These are phyloP conservation scores for Lissocephala sabroskyi DNA, from an alignment of 2,888 invertebrate species.

Conservation along the genomic window DNA sequence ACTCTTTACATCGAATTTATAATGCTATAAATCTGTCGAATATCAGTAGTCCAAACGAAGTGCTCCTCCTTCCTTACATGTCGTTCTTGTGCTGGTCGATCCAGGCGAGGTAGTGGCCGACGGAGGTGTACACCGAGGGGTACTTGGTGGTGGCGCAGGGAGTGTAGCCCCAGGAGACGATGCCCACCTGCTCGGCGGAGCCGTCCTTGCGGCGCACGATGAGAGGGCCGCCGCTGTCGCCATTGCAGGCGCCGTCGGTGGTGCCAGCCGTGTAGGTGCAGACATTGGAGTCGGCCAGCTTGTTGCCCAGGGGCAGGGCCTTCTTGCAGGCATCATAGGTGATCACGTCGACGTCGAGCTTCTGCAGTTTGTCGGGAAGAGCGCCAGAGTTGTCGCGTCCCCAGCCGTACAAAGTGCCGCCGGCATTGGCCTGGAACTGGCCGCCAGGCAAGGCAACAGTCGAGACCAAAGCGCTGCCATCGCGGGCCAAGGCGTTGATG, in stretches of 20 bases:
- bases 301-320: slow-evolving; percentile 36
- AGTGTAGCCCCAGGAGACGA: slow-evolving; percentile 74
- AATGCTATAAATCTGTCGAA: no score
- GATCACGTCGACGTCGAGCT: slow-evolving; percentile 48
- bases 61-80: neutral
- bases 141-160: slow-evolving; percentile 69
- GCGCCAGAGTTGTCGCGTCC: slow-evolving; percentile 52
- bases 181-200: slow-evolving; percentile 62
- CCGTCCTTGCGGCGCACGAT: slow-evolving; percentile 21
- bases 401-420: slow-evolving; percentile 61
- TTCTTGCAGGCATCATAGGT: slow-evolving; percentile 32
- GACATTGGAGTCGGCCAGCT: slow-evolving; percentile 43
- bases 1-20: no score
- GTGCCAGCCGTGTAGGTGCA: slow-evolving; percentile 61
- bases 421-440: slow-evolving; percentile 27
- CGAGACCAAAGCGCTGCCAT: slow-evolving; percentile 43
- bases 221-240: slow-evolving; percentile 70
- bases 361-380: slow-evolving; percentile 53
- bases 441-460: slow-evolving; percentile 39
- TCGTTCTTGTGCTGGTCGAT: slow-evolving; percentile 24
- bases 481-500: slow-evolving; percentile 45
- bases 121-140: slow-evolving; percentile 72
- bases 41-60: neutral
- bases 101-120: slow-evolving; percentile 65
- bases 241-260: slow-evolving; percentile 71